Evolutionary conservation across 2,797 vertebrate species (phyloP), one percentile per base, ranked within the genome.

Genomic region (Sebastes iracundus): DNA sequence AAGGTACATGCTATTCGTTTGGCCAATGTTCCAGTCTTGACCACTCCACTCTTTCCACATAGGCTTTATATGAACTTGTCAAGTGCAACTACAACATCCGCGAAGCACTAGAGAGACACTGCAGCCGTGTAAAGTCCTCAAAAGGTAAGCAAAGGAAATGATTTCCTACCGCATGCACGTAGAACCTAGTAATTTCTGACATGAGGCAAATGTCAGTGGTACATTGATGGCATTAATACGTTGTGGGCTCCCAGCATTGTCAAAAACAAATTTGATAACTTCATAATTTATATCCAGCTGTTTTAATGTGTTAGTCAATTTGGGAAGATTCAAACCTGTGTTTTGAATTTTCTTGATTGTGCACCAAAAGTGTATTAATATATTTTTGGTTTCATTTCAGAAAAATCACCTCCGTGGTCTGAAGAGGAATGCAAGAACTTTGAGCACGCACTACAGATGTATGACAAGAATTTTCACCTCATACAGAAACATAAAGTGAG

Each of bases 401-500:
- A 97, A 95, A 97, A 97, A 89, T 97, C 96, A 62, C 96, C 96
- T 14, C 97, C 96, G 0, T 99, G 99, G 99, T 97, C 98, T 4
- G 99, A 99, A 90, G 99, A 99, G 70, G 99, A 99, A 90, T 99
- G 99, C 92, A 97, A 97, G 89, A 98, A 96, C 87, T 99, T 99
- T 95, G 99, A 99, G 93, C 96, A 99, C 9, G 99, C 97, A 42
- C 97, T 99, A 90, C 96, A 97, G 93, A 96, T 99, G 84, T 99
- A 99, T 86, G 99, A 99, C 83, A 99, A 99, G 90, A 99, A 99
- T 82, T 99, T 99, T 79, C 97, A 99, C 94, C 97, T 98, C 85
- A 99, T 99, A 95, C 98, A 99, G 94, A 99, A 98, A 96, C 97
- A 99, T 87, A 99, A 99, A 97, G 98, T 97, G 85, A 94, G 94